Conservation (phyloP, 2,797 vertebrate species). For the Periophthalmus magnuspinnatus region DNA sequence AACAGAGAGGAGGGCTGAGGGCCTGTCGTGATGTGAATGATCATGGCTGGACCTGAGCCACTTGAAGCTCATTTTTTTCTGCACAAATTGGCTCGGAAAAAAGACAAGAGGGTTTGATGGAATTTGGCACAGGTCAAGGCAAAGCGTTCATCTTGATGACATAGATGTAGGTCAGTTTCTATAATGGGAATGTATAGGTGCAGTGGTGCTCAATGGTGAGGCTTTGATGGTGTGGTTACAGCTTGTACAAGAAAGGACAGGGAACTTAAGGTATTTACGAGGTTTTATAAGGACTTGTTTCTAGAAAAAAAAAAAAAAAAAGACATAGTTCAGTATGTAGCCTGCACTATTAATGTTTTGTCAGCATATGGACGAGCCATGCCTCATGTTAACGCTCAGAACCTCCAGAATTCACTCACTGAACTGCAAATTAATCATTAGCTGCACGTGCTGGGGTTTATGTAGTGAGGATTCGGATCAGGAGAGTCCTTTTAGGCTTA, state of each 20-base stretch:
- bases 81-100: slow-evolving; percentile 5
- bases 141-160: neutral
- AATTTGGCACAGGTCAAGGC: neutral
- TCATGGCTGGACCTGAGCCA: slow-evolving; percentile 24
- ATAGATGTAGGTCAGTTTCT: slow-evolving; percentile 1
- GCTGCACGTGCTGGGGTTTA: too few species aligned
- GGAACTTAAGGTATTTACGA: neutral
- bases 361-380: too few species aligned
- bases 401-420: too few species aligned
- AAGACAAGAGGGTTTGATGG: slow-evolving; percentile 12
- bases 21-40: slow-evolving; percentile 22
- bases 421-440: too few species aligned
- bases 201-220: neutral
- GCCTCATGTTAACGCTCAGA: too few species aligned
- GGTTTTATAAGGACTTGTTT: too few species aligned
- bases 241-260: neutral
- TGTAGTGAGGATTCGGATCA: too few species aligned
- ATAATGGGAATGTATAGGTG: neutral
- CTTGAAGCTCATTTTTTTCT: slow-evolving; percentile 1
- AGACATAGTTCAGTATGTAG: too few species aligned
- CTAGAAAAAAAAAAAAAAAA: neutral
- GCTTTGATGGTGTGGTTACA: neutral
- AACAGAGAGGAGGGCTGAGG: slow-evolving; percentile 28
- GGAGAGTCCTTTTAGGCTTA: too few species aligned
- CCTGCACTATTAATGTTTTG: too few species aligned